phyloP scores from a whole-genome alignment of 2,797 vertebrate genomes.

The Lithobates sylvaticus region DNA sequence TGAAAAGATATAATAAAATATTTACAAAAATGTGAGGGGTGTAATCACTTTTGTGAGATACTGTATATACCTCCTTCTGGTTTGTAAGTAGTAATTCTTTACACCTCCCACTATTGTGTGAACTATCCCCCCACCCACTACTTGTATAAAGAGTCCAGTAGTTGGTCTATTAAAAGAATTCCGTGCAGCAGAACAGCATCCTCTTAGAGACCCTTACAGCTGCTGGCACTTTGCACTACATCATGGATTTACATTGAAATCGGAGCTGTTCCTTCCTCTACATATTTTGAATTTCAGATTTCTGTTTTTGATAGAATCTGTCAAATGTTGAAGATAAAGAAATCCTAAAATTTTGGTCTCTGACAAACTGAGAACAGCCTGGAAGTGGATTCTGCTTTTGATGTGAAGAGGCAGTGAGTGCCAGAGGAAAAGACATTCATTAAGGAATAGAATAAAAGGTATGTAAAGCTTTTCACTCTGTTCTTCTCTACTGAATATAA shows the following conservation, averaged over 20 bases:
- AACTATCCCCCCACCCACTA: neutral
- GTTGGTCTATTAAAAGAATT: constrained; percentile 33
- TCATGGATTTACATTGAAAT: constrained; percentile 50
- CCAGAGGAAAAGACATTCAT: constrained; percentile 29
- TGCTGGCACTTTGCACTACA: constrained; percentile 46
- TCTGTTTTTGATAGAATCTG: constrained; percentile 48
- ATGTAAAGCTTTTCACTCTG: constrained; percentile 32
- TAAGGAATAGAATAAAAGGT: constrained; percentile 40
- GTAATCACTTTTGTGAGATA: too few relatives aligned
- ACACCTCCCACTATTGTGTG: constrained; percentile 17
- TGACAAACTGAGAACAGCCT: constrained; percentile 24
- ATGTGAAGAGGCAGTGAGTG: constrained; percentile 29
- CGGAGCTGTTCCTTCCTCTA: constrained; percentile 22
- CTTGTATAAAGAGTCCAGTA: constrained; percentile 35
- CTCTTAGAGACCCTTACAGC: constrained; percentile 34
- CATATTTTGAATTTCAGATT: constrained; percentile 61
- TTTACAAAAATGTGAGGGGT: too few relatives aligned
- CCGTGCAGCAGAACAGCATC: constrained; percentile 27
- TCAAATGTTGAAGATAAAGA: constrained; percentile 40
- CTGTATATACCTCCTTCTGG: too few relatives aligned
- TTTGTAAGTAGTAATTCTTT: constrained; percentile 1
- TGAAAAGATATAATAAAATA: too few relatives aligned
- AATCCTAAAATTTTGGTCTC: constrained; percentile 21
- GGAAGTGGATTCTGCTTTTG: constrained; percentile 39
- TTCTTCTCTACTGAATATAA: neutral